Conservation (phyloP, 2,113 vertebrate genomes). For the Lutjanus erythropterus region DNA sequence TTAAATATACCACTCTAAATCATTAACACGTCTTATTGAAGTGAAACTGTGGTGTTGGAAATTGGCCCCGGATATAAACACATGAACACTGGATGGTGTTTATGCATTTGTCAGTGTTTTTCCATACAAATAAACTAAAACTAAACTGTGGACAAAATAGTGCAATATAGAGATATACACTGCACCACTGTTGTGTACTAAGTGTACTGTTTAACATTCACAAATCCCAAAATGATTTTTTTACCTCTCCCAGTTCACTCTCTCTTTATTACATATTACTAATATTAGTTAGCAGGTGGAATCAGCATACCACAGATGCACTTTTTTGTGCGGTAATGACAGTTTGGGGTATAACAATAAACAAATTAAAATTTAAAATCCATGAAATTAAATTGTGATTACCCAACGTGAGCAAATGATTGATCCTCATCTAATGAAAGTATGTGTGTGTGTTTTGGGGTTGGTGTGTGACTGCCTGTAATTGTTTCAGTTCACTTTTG, state of each 20-base stretch:
- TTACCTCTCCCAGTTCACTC: conserved; percentile 2
- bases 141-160: not conserved
- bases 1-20: conserved; percentile 28
- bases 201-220: not conserved
- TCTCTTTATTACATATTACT: conserved; percentile 26
- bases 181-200: not conserved
- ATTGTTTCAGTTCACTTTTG: conserved; percentile 35
- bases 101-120: too few relatives aligned
- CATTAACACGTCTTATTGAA: conserved; percentile 10
- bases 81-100: too few relatives aligned
- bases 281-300: conserved; percentile 59
- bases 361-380: conserved; percentile 79
- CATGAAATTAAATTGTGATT: conserved; percentile 81
- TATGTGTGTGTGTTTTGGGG: conserved; percentile 18
- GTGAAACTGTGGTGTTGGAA: too few relatives aligned
- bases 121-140: too few relatives aligned
- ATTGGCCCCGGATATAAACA: too few relatives aligned
- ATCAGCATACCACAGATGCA: conserved; percentile 42
- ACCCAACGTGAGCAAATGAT: conserved; percentile 71
- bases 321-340: conserved; percentile 65
- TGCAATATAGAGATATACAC: not conserved
- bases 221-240: conserved; percentile 8
- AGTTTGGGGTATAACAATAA: conserved; percentile 75
- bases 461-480: conserved; percentile 11
- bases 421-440: conserved; percentile 76